A percentile compares a stretch with the other conserved stretches of the same genome.
Evolutionary conservation across 2,113 vertebrate species (phyloP).

Genomic region (Strix uralensis): DNA sequence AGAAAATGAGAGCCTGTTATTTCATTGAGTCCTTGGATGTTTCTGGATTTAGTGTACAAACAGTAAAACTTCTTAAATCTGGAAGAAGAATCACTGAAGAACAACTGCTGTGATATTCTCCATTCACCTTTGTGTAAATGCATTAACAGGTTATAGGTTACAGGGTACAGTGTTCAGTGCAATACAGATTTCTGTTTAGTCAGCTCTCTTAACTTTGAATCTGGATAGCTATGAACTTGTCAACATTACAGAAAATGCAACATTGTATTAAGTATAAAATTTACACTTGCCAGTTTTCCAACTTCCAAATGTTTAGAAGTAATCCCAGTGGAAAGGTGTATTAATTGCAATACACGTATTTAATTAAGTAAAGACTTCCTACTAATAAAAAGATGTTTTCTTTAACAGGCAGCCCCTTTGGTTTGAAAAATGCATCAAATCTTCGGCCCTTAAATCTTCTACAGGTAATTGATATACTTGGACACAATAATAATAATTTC

Average conservation of each 20-base stretch:
- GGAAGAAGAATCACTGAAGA: neutral
- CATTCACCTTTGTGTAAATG: neutral
- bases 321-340: neutral
- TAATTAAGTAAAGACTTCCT: constrained; percentile 22
- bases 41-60: neutral
- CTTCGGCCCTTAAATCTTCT: constrained; percentile 92
- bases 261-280: neutral
- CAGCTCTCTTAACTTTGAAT: neutral
- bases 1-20: neutral
- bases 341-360: neutral
- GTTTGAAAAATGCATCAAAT: constrained; percentile 89
- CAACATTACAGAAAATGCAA: neutral
- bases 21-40: neutral
- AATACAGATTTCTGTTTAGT: neutral
- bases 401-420: constrained; percentile 87
- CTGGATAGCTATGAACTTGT: neutral
- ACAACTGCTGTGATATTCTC: neutral
- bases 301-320: neutral
- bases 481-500: constrained; percentile 25
- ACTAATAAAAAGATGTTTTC: constrained; percentile 70
- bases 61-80: neutral
- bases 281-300: neutral
- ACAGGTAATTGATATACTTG: constrained; percentile 83
- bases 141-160: neutral
- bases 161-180: neutral